Conservation (phyloP, 2,888 invertebrate species). For the Melipona bicolor region DNA sequence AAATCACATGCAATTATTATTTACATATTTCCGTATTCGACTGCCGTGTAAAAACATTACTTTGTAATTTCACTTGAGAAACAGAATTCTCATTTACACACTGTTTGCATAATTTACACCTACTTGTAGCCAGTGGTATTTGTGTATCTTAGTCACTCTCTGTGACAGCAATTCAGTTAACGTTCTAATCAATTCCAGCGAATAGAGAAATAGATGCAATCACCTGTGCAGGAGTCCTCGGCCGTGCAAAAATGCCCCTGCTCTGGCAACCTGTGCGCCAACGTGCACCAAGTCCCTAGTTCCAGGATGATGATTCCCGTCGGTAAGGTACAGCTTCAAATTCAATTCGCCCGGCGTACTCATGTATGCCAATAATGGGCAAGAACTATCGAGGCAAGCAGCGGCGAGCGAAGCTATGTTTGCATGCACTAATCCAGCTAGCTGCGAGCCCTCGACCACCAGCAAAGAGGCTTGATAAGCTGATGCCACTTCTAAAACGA, state of each 20-base stretch:
- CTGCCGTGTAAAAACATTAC: not conserved
- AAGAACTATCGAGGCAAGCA: constrained; percentile 86
- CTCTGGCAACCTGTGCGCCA: constrained; percentile 94
- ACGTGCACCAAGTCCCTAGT: constrained; percentile 94
- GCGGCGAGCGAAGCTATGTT: constrained; percentile 90
- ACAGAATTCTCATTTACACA: not conserved
- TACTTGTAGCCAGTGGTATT: not conserved
- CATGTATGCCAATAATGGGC: constrained; percentile 90
- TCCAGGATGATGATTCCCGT: constrained; percentile 83
- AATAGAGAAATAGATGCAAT: constrained; percentile 19
- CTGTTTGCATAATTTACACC: not conserved
- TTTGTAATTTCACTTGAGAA: not conserved
- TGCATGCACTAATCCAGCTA: constrained; percentile 89
- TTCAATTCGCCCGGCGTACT: constrained; percentile 84
- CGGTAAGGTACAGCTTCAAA: constrained; percentile 83
- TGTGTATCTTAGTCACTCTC: not conserved
- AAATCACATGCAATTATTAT: too few relatives aligned
- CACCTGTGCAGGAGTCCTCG: constrained; percentile 92
- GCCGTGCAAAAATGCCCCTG: constrained; percentile 94
- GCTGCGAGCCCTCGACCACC: constrained; percentile 90
- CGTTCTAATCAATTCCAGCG: not conserved
- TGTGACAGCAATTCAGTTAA: not conserved
- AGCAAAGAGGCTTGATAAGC: constrained; percentile 90
- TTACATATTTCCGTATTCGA: not conserved
- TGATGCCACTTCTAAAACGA: constrained; percentile 87